Percentiles rank a stretch among this genome's conserved stretches.
Evolutionary conservation across 1,140 invertebrate genomes (phyloP).

Genomic region (Drosophila leontia): DNA sequence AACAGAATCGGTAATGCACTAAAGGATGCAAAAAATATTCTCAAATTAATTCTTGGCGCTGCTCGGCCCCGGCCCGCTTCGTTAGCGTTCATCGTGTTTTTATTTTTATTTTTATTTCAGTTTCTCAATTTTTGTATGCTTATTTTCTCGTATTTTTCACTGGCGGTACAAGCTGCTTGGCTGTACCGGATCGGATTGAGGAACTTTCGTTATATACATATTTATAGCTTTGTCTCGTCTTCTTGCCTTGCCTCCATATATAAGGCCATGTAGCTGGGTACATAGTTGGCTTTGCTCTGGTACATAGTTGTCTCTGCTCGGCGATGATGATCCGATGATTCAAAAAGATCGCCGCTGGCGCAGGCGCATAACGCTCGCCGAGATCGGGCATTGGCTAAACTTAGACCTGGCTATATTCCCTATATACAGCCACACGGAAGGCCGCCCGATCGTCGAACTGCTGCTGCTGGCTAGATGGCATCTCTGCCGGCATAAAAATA

Average conservation of each 20-base stretch:
- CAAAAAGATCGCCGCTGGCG: slow-evolving; percentile 45
- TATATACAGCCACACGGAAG: slow-evolving; percentile 60
- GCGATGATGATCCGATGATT: slow-evolving; percentile 33
- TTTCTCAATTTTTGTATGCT: slow-evolving; percentile 30
- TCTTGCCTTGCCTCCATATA: slow-evolving; percentile 66
- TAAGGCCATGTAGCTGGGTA: slow-evolving; percentile 53
- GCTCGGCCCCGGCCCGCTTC: slow-evolving; percentile 48
- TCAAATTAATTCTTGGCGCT: slow-evolving; percentile 74
- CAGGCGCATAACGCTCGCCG: slow-evolving; percentile 55
- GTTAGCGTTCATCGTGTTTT: slow-evolving; percentile 47
- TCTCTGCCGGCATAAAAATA: slow-evolving; percentile 71
- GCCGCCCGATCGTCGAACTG: slow-evolving; percentile 76
- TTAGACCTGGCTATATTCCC: slow-evolving; percentile 63
- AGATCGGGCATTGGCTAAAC: slow-evolving; percentile 58
- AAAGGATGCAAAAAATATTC: slow-evolving; percentile 85
- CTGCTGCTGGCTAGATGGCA: slow-evolving; percentile 45
- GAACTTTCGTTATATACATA: slow-evolving; percentile 78
- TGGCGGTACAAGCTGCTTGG: slow-evolving; percentile 28
- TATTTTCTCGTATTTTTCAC: slow-evolving; percentile 15
- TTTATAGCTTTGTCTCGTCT: slow-evolving; percentile 81
- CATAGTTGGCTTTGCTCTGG: slow-evolving; percentile 51
- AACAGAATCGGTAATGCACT: slow-evolving; percentile 84
- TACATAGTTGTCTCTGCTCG: slow-evolving; percentile 40
- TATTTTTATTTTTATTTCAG: slow-evolving; percentile 37
- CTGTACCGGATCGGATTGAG: slow-evolving; percentile 56